Evolutionary conservation across 2,113 vertebrate species (phyloP), one percentile per base, ranked within the genome.

Genomic region (Rhadina sibilatrix): DNA sequence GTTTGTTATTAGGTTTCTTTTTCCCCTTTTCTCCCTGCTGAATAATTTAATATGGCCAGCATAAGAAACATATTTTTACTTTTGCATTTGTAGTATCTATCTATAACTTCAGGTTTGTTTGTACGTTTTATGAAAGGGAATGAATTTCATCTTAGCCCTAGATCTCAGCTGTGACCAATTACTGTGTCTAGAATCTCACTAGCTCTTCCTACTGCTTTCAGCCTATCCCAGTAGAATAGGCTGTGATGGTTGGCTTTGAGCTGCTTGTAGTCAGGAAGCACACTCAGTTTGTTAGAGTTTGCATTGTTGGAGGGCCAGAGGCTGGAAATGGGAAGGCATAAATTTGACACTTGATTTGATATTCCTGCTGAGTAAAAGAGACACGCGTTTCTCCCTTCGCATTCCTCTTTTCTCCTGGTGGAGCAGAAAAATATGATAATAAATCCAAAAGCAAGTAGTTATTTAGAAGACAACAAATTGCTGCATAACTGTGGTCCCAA

Each of bases 321-420:
- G 24, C 57, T 83, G 66, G 22, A 79, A 68, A 44, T 15, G 13
- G 19, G 18, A 28, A 8, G 0, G 0, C 52, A 6, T 44, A 30
- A 44, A 52, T 82, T 52, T 75, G 44, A 4, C 47, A 35, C 14
- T 66, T 28, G 25, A 42, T 81, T 66, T 85, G 1, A 33, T 76
- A 42, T 15, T 80, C 50, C 9, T 68, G 44, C 53, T 75, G 40
- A 79, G n/a, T 81, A 49, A 56, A 87, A 89, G 15, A 24, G 0
- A 1, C 11, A 30, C 1, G 1, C 4, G 3, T 64, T 66, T 89
- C n/a, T 82, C 13, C 31, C 49, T 68, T 77, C 0, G 3, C 7
- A 10, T 6, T 84, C 49, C 49, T 56, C 8, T 21, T 71, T 91
- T 47, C 46, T 89, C 30, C 57, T 38, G 20, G 31, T 87, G 53